phyloP scores from a whole-genome alignment of 2,797 vertebrate species.

The Girardinus metallicus region DNA sequence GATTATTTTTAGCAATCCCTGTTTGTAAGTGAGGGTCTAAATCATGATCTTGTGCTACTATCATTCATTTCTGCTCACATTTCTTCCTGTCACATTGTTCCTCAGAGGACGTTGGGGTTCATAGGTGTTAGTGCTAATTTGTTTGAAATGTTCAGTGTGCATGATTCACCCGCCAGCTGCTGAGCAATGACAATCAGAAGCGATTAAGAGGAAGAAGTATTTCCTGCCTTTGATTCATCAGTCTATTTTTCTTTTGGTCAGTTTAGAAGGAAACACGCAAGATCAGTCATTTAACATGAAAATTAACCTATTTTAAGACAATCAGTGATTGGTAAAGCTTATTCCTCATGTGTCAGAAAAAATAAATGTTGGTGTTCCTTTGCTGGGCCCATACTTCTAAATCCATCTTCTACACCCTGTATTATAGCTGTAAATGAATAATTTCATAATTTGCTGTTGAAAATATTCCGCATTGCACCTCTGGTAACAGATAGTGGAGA shows the following conservation, averaged over 20 bases:
- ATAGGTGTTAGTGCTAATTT: slow-evolving; percentile 27
- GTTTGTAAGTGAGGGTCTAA: background rate
- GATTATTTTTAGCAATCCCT: background rate
- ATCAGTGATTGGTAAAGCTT: background rate
- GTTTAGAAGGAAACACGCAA: slow-evolving; percentile 24
- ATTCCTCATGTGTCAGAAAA: background rate
- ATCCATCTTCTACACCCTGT: background rate
- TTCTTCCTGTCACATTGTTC: slow-evolving; percentile 9
- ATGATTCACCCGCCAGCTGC: slow-evolving; percentile 29
- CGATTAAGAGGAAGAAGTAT: slow-evolving; percentile 50
- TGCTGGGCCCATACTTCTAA: background rate
- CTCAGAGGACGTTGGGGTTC: background rate
- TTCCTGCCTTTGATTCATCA: slow-evolving; percentile 61
- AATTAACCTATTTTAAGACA: slow-evolving; percentile 8
- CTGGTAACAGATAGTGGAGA: background rate
- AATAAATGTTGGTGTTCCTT: background rate
- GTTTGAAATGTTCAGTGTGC: slow-evolving; percentile 19
- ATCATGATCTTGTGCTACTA: background rate
- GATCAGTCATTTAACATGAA: background rate
- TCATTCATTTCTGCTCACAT: background rate
- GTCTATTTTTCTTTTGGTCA: background rate
- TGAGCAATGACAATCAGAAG: slow-evolving; percentile 45
- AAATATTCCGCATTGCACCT: background rate
- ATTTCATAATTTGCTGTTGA: background rate
- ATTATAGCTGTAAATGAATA: background rate